Percentiles rank a stretch among this genome's conserved stretches.
Conservation (phyloP, 1,140 invertebrate species). For the Acromyrmex heyeri region DNA sequence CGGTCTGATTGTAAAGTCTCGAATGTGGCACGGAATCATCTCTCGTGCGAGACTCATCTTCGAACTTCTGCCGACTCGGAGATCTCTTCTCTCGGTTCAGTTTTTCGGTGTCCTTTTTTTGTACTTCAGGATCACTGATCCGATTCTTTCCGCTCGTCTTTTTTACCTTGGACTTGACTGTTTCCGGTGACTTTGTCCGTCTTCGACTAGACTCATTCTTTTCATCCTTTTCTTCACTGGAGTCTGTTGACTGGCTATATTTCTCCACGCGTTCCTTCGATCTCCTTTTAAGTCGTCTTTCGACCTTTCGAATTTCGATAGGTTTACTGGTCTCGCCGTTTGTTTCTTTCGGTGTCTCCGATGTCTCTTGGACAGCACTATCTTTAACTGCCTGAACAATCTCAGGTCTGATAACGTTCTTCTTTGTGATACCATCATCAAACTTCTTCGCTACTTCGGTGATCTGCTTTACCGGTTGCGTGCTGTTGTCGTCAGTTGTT, state of each 20-base stretch:
- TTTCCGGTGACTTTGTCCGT: constrained; percentile 77
- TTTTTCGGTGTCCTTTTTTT: constrained; percentile 37
- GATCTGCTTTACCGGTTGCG: constrained; percentile 41
- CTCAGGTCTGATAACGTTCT: background rate
- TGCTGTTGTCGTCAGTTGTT: background rate
- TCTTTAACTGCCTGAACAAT: background rate
- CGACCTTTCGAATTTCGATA: constrained; percentile 44
- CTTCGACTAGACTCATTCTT: constrained; percentile 60
- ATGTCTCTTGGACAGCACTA: constrained; percentile 46
- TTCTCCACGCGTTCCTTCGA: constrained; percentile 72
- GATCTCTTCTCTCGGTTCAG: constrained; percentile 62
- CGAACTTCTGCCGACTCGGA: constrained; percentile 53
- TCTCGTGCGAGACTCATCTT: constrained; percentile 14
- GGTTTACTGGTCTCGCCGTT: constrained; percentile 9
- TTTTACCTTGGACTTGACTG: constrained; percentile 46
- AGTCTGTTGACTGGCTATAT: constrained; percentile 72
- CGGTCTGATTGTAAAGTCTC: constrained; percentile 21
- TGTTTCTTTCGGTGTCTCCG: constrained; percentile 29
- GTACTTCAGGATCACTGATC: constrained; percentile 49
- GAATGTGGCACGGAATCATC: constrained; percentile 26
- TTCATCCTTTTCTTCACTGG: constrained; percentile 77
- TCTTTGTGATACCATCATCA: constrained; percentile 16
- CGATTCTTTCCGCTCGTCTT: constrained; percentile 40
- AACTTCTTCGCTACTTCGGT: background rate
- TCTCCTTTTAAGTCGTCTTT: constrained; percentile 62